Percentiles rank a stretch among this genome's conserved stretches.
Conservation (phyloP, 2,888 invertebrate species). For the Xestoiulus laeticollis region DNA sequence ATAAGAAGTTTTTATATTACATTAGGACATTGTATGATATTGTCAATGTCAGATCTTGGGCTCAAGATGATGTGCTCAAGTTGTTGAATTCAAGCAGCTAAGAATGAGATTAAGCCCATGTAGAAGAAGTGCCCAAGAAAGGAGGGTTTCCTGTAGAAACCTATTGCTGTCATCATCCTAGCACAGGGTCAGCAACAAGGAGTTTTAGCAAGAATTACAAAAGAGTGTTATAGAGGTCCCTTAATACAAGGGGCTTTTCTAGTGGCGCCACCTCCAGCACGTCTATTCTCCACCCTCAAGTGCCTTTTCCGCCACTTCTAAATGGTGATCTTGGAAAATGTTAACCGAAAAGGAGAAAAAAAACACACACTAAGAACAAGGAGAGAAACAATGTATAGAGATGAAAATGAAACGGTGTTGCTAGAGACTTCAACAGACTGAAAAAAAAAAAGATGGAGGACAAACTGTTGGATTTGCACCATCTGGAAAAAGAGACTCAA, state of each 20-base stretch:
- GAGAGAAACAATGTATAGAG: neutral
- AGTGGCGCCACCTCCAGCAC: constrained; percentile 29
- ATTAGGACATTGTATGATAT: no score
- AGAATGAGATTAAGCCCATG: neutral
- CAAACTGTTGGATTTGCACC: neutral
- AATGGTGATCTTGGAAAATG: constrained; percentile 29
- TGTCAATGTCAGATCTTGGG: no score
- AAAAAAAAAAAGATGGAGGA: neutral
- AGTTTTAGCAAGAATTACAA: neutral
- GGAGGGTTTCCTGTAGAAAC: neutral
- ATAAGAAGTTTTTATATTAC: no score
- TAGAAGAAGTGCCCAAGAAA: neutral
- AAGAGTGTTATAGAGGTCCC: constrained; percentile 27
- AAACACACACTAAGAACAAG: constrained; percentile 21
- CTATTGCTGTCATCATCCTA: neutral
- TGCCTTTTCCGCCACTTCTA: neutral
- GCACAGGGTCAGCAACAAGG: neutral
- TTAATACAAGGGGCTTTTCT: neutral
- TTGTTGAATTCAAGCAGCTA: neutral
- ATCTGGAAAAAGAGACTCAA: no score
- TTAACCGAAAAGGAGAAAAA: constrained; percentile 13
- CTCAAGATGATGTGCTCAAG: neutral
- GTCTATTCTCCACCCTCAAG: constrained; percentile 13
- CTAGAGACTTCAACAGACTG: no score
- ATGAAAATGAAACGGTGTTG: neutral